These are phyloP conservation scores for Stegophylla sp. DNA, from an alignment of 2,888 invertebrate species.

Conservation along the genomic window DNA sequence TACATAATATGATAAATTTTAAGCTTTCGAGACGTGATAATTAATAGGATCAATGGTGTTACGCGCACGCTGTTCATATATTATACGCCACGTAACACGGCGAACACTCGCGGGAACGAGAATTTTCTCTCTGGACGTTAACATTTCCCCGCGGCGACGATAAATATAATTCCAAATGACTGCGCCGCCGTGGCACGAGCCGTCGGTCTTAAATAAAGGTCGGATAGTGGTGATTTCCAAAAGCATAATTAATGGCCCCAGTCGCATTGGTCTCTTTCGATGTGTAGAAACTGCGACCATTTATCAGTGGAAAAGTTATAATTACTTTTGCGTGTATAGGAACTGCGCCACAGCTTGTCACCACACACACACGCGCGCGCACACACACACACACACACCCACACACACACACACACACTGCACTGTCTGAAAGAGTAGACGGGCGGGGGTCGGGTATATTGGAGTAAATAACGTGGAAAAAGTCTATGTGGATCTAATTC, in stretches of 20 bases:
- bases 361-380: not conserved
- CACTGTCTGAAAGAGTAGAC: too few species aligned
- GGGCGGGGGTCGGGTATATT: too few species aligned
- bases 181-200: not conserved
- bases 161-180: constrained; percentile 14
- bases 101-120: not conserved
- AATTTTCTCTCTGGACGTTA: constrained; percentile 9
- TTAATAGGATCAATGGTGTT: too few species aligned
- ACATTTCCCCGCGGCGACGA: not conserved
- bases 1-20: too few species aligned
- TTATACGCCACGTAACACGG: not conserved
- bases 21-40: too few species aligned
- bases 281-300: constrained; percentile 28
- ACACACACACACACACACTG: too few species aligned
- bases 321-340: constrained; percentile 52
- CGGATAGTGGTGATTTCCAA: constrained; percentile 20
- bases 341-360: constrained; percentile 23
- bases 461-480: too few species aligned
- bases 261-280: constrained; percentile 12
- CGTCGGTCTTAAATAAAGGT: constrained; percentile 1
- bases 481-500: too few species aligned
- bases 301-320: constrained; percentile 56
- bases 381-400: not conserved
- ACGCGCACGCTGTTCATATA: not conserved
- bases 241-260: constrained; percentile 25